Conservation (phyloP, 2,113 vertebrate genomes). For the Delphinapterus leucas region DNA sequence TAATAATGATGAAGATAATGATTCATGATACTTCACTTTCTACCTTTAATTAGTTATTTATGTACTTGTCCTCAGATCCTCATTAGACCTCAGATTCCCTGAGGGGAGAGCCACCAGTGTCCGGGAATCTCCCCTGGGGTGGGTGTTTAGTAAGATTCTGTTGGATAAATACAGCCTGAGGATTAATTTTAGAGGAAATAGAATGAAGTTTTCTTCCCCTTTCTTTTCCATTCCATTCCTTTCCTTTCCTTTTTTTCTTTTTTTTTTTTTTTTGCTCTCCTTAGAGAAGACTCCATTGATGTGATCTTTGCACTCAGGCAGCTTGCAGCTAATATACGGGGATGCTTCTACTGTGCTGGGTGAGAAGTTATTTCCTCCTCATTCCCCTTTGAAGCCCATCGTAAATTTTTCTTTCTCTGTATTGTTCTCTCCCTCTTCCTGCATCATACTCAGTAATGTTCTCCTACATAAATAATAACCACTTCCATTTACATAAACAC, state of each 20-base stretch:
- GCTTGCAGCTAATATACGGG: neutral
- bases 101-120: neutral
- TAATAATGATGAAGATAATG: neutral
- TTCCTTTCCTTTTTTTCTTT: neutral
- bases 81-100: neutral
- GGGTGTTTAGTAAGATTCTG: constrained; percentile 26
- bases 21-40: neutral
- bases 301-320: neutral
- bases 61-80: neutral
- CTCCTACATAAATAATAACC: constrained; percentile 75
- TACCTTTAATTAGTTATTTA: constrained; percentile 50
- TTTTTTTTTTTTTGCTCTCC: neutral
- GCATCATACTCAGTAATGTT: constrained; percentile 58
- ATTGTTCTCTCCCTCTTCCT: constrained; percentile 62
- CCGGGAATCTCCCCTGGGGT: neutral
- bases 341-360: neutral
- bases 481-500: constrained; percentile 70
- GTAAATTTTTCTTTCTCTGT: constrained; percentile 48
- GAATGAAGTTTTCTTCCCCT: neutral
- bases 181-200: constrained; percentile 44
- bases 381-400: constrained; percentile 37
- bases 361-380: constrained; percentile 18
- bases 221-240: neutral
- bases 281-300: neutral
- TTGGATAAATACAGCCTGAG: constrained; percentile 25